Base-by-base conservation (phyloP, 2,113 vertebrate species). In the Reinhardtius hippoglossoides region DNA sequence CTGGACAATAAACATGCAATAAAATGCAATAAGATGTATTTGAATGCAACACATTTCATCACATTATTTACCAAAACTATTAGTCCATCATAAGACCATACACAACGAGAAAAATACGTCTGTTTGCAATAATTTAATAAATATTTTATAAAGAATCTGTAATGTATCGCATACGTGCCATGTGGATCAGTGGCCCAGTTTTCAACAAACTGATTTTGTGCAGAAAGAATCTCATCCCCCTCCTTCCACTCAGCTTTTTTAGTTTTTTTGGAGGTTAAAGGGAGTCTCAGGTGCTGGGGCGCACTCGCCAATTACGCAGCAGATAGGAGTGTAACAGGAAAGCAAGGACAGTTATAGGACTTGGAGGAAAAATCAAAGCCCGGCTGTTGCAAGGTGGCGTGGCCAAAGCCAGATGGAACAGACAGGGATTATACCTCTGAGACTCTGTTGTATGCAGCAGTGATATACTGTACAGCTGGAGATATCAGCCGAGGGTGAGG, bases 281-380 rank as follows among this genome's bases (percentile, higher is more conserved):
- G n/a, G 89, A 85, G 93, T 86, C 93, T 88, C 93, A 94, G 94
- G 92, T 94, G 94, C 87, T 67, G 14, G 84, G 78, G 63, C 75
- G 70, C 84, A 81, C n/a, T 87, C 42, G 50, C 81, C 90, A 93
- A 94, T 95, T 92, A 94, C 86, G 84, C 76, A 56, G 77, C 61
- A 81, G 83, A 94, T 91, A 89, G 78, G 76, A 89, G 78, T n/a
- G 63, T 83, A 80, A 78, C 81, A 79, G 83, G 70, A 84, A 84
- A 82, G 80, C 69, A 74, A 80, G 52, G 52, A 72, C 21, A 60
- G 56, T 68, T 15, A 75, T 40, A 84, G 81, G 73, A 69, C 67
- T 66, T 75, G 48, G 67, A 82, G 76, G 31, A 63, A 46, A 70
- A 86, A 83, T 83, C 80, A 87, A 87, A 84, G 69, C 23, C 70